Conservation (phyloP, 2,113 vertebrate species). For the Gopherus flavomarginatus region DNA sequence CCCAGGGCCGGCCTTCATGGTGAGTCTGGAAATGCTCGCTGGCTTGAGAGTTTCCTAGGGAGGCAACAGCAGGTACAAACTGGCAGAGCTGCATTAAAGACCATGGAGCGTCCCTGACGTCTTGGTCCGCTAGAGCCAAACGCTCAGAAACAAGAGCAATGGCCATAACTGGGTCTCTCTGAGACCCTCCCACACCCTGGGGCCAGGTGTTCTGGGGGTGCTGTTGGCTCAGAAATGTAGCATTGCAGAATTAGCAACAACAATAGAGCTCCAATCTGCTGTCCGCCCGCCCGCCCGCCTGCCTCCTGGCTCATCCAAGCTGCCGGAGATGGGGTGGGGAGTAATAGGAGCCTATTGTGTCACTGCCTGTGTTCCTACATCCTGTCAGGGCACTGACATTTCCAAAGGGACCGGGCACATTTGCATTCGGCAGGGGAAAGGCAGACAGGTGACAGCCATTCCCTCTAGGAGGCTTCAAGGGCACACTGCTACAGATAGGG, state of each 20-base stretch:
- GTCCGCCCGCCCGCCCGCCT: no score
- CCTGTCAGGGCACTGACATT: not conserved
- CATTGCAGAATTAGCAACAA: not conserved
- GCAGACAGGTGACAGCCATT: no score
- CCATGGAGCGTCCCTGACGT: not conserved
- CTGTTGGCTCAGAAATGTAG: not conserved
- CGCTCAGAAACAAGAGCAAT: no score
- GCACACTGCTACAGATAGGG: not conserved
- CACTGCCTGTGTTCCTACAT: not conserved
- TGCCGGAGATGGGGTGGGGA: not conserved
- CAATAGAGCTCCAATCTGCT: not conserved
- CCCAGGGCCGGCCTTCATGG: not conserved
- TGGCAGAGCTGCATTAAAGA: no score
- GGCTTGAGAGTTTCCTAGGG: not conserved
- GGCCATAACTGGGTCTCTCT: not conserved
- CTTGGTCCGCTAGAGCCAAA: not conserved
- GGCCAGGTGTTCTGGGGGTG: not conserved
- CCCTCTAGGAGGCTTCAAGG: no score
- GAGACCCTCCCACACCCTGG: rapidly evolving
- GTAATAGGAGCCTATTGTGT: not conserved
- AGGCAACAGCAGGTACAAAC: not conserved
- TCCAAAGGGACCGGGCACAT: not conserved
- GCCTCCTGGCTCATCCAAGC: not conserved
- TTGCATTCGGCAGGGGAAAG: not conserved
- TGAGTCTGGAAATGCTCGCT: not conserved